Percentiles rank a stretch among this genome's conserved stretches.
Conservation (phyloP, 2,888 invertebrate genomes). For the Dasypogon diadema region DNA sequence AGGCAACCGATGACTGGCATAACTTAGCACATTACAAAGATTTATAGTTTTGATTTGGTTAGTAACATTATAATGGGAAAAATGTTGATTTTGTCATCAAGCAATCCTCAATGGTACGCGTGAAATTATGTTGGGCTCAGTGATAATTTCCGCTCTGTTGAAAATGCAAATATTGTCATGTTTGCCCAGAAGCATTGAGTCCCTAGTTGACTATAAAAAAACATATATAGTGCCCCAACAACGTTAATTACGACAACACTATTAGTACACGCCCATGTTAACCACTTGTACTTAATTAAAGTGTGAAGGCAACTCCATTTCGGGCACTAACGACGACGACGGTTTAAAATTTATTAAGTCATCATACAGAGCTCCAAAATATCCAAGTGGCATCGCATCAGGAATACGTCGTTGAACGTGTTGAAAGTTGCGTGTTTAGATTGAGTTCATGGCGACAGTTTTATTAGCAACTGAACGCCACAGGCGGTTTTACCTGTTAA, state of each 20-base stretch:
- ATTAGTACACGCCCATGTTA: neutral
- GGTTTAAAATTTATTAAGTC: neutral
- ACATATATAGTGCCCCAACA: neutral
- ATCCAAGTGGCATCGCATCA: neutral
- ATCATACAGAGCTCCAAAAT: neutral
- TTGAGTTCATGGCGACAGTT: neutral
- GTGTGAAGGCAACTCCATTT: neutral
- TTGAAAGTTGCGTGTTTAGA: neutral
- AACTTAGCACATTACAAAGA: too few relatives aligned
- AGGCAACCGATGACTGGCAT: too few relatives aligned
- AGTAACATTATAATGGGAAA: too few relatives aligned
- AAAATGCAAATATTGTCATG: too few relatives aligned
- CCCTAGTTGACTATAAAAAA: neutral
- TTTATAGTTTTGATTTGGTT: too few relatives aligned
- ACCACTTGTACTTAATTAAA: neutral
- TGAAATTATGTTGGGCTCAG: too few relatives aligned
- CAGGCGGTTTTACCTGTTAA: neutral
- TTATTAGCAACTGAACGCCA: neutral
- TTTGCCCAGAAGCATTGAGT: too few relatives aligned
- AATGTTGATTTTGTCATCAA: too few relatives aligned
- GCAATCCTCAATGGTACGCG: too few relatives aligned
- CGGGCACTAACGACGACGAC: too few relatives aligned
- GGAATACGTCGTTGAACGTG: neutral
- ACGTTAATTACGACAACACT: neutral
- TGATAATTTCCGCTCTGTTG: too few relatives aligned